Evolutionary conservation across 2,888 invertebrate genomes (phyloP), one percentile per base, ranked within the genome.

Genomic region (Periphyllus acericola): DNA sequence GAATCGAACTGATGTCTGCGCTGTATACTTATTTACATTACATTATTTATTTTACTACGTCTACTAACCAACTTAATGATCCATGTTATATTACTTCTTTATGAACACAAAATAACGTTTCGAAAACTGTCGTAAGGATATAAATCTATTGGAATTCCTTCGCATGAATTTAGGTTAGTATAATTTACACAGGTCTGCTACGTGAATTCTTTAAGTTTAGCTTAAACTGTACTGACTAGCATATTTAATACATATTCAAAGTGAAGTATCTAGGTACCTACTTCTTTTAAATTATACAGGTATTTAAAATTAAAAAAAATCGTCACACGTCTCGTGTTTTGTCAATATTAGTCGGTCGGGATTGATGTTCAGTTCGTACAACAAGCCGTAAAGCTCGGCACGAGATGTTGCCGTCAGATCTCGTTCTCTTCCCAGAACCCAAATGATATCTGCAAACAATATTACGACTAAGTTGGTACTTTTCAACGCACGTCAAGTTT

Each of bases 271-370:
- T n/a, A 8, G 6, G 29, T 78, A 9, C n/a, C n/a, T n/a, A n/a
- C 29, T 46, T 66, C 40, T 17, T 78, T 78, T 29, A 68, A 83
- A 71, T 55, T 9, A n/a, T n/a, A n/a, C n/a, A 40, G 9, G 9
- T 40, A 46, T 46, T 46, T 68, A 14, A 1, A 52, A 40, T 80
- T 36, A 86, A 55, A 86, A 87, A 74, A 81, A 87, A 32, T 87
- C 46, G 3, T 87, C 87, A 91, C 95, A 95, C 91, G 95, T 94
- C 90, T 92, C 92, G 91, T 95, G 95, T 92, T 94, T 94, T 90
- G 95, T 94, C 89, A 95, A 92, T 90, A 95, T 94, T 89, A 96
- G 93, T 90, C 95, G 92, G 91, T 95, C 95, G 21, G 95, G 94
- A 92, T 95, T 95, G 11, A 95, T 92, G 21, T 93, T 92, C 88